These are phyloP conservation scores for Acropora yongei DNA, from an alignment of 64 coral and sea anemone species.

Conservation along the genomic window DNA sequence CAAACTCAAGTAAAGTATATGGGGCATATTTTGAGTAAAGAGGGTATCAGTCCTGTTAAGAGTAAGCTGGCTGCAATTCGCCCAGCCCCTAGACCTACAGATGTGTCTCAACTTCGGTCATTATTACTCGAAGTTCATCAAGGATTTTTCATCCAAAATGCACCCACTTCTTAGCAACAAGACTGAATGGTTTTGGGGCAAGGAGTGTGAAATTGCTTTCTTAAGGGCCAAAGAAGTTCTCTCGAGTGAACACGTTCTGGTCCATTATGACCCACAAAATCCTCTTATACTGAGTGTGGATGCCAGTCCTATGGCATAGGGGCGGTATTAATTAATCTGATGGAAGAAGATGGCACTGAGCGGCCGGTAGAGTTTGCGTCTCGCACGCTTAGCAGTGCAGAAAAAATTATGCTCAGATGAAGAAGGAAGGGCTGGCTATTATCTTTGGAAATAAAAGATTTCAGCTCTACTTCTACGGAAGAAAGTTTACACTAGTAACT, in stretches of 20 bases:
- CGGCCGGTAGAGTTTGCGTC: constrained; percentile 59
- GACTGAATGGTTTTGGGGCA: constrained; percentile 36
- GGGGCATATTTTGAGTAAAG: constrained; percentile 52
- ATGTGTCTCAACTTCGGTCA: constrained; percentile 53
- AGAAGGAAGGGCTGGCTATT: too few relatives aligned
- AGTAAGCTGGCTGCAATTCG: constrained; percentile 46
- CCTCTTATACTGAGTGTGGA: too few relatives aligned
- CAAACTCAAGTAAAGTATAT: constrained; percentile 38
- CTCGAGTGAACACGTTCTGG: background rate
- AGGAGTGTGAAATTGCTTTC: constrained; percentile 19
- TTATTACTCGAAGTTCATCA: constrained; percentile 62
- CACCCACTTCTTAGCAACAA: constrained; percentile 57
- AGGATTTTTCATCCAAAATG: constrained; percentile 44
- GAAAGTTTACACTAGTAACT: background rate
- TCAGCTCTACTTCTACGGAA: constrained; percentile 8
- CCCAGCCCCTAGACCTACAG: constrained; percentile 19
- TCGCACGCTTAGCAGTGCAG: constrained; percentile 8
- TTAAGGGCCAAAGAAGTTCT: constrained; percentile 43
- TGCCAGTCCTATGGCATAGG: too few relatives aligned
- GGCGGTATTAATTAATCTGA: too few relatives aligned
- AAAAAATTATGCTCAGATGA: too few relatives aligned
- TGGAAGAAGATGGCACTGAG: constrained; percentile 35
- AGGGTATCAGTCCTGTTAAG: constrained; percentile 45
- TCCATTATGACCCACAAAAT: too few relatives aligned
- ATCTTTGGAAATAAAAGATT: background rate